Conservation (phyloP, 1,140 invertebrate species). For the Eciton burchellii region DNA sequence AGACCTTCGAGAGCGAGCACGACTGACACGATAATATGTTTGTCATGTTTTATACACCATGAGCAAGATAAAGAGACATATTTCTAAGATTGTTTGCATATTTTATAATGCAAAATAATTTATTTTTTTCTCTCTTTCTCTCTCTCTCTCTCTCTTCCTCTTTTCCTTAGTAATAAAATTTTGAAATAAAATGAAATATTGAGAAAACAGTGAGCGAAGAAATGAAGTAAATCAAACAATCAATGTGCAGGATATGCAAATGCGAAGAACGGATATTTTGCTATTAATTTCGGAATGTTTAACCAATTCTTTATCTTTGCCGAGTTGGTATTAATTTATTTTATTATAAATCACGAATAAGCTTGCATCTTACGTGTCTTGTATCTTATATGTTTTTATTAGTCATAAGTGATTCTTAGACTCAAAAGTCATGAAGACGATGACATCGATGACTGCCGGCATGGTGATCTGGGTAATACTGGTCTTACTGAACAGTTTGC, state of each 20-base stretch:
- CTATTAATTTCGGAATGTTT: neutral
- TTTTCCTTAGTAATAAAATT: too few species aligned
- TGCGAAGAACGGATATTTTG: neutral
- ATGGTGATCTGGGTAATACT: conserved; percentile 85
- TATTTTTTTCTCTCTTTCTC: too few species aligned
- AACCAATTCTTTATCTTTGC: neutral
- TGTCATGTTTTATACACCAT: conserved; percentile 99
- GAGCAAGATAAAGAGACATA: conserved; percentile 89
- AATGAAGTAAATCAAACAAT: too few species aligned
- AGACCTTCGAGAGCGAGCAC: conserved; percentile 92
- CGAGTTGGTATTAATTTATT: neutral
- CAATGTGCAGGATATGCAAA: neutral
- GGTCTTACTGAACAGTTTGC: conserved; percentile 85
- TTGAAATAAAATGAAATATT: neutral
- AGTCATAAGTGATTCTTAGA: neutral
- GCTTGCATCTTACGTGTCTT: neutral
- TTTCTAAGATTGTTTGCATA: neutral
- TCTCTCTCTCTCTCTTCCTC: too few species aligned
- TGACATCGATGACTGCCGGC: neutral
- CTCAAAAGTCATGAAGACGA: neutral
- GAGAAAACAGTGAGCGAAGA: neutral
- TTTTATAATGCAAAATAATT: too few species aligned
- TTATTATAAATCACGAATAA: neutral
- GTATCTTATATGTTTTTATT: too few species aligned
- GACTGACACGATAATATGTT: conserved; percentile 94